Conservation (phyloP, 2,888 invertebrate species). For the Temnothorax ravouxi region DNA sequence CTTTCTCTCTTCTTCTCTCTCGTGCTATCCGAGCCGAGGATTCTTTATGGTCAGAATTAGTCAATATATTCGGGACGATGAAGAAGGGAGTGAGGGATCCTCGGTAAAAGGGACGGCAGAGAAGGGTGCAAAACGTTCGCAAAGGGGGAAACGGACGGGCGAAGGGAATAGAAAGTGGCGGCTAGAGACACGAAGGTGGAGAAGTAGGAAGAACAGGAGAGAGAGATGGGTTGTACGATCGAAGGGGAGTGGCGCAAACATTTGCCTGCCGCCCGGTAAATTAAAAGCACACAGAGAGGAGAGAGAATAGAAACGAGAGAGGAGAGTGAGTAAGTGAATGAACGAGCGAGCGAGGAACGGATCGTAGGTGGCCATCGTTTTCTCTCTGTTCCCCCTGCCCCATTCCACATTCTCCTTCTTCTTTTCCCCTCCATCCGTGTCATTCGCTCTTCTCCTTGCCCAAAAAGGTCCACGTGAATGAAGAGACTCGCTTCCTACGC, state of each 20-base stretch:
- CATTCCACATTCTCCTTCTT: neutral
- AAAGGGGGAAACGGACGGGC: constrained; percentile 63
- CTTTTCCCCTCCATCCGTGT: constrained; percentile 6
- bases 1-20: constrained; percentile 2
- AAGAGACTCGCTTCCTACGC: constrained; percentile 44
- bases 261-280: constrained; percentile 86
- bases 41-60: constrained; percentile 74
- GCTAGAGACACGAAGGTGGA: constrained; percentile 46
- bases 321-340: constrained; percentile 77
- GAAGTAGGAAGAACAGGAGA: constrained; percentile 57
- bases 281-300: constrained; percentile 86
- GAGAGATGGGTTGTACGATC: constrained; percentile 83
- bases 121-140: constrained; percentile 63
- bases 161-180: constrained; percentile 58
- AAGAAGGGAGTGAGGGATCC: constrained; percentile 53
- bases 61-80: constrained; percentile 77
- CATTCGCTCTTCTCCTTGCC: constrained; percentile 31
- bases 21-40: constrained; percentile 46
- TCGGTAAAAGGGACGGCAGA: constrained; percentile 56
- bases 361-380: constrained; percentile 75
- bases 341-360: constrained; percentile 68
- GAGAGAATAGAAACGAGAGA: constrained; percentile 80
- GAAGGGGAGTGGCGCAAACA: constrained; percentile 86
- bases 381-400: constrained; percentile 50
- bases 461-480: constrained; percentile 48